Evolutionary conservation across 1,140 invertebrate genomes (phyloP).

Genomic region (Aphidius gifuensis): DNA sequence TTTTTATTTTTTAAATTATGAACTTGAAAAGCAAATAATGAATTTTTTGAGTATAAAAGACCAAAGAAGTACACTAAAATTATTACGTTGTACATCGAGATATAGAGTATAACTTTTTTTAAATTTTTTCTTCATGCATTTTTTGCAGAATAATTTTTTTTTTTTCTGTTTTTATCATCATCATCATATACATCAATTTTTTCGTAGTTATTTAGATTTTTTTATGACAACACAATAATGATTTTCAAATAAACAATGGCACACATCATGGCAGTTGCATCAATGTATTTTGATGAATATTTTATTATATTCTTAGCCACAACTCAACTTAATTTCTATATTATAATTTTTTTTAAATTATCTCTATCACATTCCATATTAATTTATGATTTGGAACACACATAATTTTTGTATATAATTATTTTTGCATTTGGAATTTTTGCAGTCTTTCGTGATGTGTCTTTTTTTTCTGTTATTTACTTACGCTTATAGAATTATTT

Average conservation of each 20-base stretch:
- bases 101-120: neutral
- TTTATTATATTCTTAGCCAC: conserved; percentile 34
- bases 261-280: conserved; percentile 56
- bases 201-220: conserved; percentile 23
- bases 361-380: conserved; percentile 6
- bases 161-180: conserved; percentile 9
- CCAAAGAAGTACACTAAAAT: neutral
- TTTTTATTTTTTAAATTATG: neutral
- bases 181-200: conserved; percentile 11
- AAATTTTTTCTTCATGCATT: neutral
- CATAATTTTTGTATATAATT: conserved; percentile 9
- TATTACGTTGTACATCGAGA: conserved; percentile 17
- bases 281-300: conserved; percentile 52
- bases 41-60: conserved; percentile 19
- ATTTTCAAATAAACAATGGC: conserved; percentile 40
- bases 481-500: too few relatives aligned
- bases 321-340: conserved; percentile 10
- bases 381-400: conserved; percentile 2
- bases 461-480: neutral
- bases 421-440: neutral
- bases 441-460: neutral
- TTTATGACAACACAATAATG: conserved; percentile 35
- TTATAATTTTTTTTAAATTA: conserved; percentile 1
- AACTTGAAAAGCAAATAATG: neutral
- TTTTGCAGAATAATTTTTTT: conserved; percentile 2